Base-by-base conservation (phyloP, 1,140 invertebrate genomes). In the Nomia melanderi region DNA sequence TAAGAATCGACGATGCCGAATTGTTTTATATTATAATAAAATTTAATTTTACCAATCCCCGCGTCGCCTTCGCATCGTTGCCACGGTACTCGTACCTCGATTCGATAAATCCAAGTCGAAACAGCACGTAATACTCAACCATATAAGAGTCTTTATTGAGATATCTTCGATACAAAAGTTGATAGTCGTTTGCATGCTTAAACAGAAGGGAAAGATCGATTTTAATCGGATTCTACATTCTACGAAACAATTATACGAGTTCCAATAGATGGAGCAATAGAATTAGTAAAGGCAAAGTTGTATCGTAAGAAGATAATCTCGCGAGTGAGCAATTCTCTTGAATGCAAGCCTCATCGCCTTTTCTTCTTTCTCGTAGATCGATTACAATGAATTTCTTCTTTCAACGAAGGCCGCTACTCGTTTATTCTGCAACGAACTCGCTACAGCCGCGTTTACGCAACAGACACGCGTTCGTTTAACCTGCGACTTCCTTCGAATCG, bases 21-120 rank as follows among this genome's bases (percentile, higher is more conserved):
- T 90, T 84, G 76, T 88, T 88, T 89, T 90, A 84, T 90, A 85
- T 88, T 87, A 88, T 76, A 89, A 90, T 90, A 92, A 90, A 89
- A 82, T 82, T 89, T 88, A 87, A 90, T 85, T 87, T 85, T 74
- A 75, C 31, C 72, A 79, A 85, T 60, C 59, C 20, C 41, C 65
- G 39, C n/a, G 20, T 44, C 20, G 41, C 20, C 27, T 3, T n/a
- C 25, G 9, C 33, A 60, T 23, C 20, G n/a, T 33, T 8, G 6
- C 9, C 6, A 41, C 0, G 12, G 12, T 44, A 14, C 12, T 1
- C 14, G 1, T 4, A 3, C 1, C 41, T 44, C 41, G n/a, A n/a
- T 44, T 44, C 9, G 7, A 14, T 17, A 12, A 4, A 20, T n/a
- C n/a, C n/a, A 3, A 44, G 20, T 44, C 41, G 2, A 8, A 56